A percentile compares a stretch with the other conserved stretches of the same genome.
Conservation (phyloP, 2,113 vertebrate genomes). For the Osmerus mordax region DNA sequence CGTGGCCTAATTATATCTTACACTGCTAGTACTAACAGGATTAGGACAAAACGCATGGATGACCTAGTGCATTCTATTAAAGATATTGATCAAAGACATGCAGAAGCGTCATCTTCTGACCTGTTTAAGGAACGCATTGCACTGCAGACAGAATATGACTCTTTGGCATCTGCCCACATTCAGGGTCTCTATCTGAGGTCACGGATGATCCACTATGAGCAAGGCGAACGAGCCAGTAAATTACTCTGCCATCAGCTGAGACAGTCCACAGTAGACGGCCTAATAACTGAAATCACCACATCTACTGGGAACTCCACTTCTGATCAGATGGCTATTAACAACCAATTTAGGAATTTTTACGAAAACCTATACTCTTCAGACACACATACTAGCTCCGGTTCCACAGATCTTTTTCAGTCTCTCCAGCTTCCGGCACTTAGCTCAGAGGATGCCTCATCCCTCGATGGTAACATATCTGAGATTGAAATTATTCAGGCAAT, state of each 20-base stretch:
- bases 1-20: conserved; percentile 8
- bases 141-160: conserved; percentile 6
- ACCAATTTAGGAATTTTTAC: neutral
- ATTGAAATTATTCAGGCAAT: too few species aligned
- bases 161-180: neutral
- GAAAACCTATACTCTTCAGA: too few species aligned
- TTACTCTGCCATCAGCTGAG: conserved; percentile 11
- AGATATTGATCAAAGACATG: conserved; percentile 6
- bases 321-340: neutral
- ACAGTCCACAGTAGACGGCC: neutral
- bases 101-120: neutral
- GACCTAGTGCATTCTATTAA: neutral
- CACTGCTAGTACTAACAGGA: neutral
- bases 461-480: too few species aligned
- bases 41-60: neutral
- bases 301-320: neutral
- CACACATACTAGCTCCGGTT: too few species aligned
- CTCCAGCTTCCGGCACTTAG: neutral
- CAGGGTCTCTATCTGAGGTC: conserved; percentile 2
- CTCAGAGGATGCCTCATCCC: neutral
- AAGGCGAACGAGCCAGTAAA: conserved; percentile 19
- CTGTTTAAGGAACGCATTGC: conserved; percentile 4
- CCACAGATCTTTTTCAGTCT: too few species aligned
- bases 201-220: neutral
- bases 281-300: neutral